These are phyloP conservation scores for Lycia hirtaria DNA, from an alignment of 2,888 invertebrate species.

Conservation along the genomic window DNA sequence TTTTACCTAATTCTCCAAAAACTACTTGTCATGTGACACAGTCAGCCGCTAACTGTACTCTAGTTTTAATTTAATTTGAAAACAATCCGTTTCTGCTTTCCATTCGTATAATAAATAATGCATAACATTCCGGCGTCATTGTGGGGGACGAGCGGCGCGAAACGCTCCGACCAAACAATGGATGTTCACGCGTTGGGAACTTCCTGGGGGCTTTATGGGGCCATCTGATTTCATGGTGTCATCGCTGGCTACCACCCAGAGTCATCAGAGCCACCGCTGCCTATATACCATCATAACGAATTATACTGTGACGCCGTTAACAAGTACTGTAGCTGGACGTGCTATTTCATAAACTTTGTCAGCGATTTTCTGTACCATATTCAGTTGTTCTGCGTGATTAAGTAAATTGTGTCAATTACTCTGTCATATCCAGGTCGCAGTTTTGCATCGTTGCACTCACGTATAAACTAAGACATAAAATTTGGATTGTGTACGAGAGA, in stretches of 20 bases:
- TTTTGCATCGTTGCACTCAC: constrained; percentile 55
- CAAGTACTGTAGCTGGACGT: neutral
- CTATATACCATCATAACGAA: constrained; percentile 26
- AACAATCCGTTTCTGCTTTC: constrained; percentile 38
- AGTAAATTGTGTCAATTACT: constrained; percentile 19
- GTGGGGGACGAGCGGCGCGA: constrained; percentile 66
- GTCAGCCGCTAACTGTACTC: constrained; percentile 26
- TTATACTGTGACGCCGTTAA: constrained; percentile 14
- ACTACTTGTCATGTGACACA: neutral
- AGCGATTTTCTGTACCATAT: constrained; percentile 6
- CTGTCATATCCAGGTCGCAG: constrained; percentile 41
- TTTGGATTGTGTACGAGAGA: constrained; percentile 46
- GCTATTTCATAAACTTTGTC: neutral
- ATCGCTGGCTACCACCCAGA: constrained; percentile 38
- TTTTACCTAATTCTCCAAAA: neutral
- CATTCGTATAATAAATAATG: constrained; percentile 42
- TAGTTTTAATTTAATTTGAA: constrained; percentile 31
- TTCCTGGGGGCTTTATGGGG: constrained; percentile 69
- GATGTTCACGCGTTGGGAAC: constrained; percentile 68
- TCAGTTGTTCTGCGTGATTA: constrained; percentile 13
- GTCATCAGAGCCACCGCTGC: constrained; percentile 10
- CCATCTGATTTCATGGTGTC: constrained; percentile 66
- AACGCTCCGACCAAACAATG: constrained; percentile 67
- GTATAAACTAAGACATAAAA: constrained; percentile 46
- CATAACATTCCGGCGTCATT: constrained; percentile 52